Evolutionary conservation across 64 coral and sea anemone species (phyloP), one percentile per base, ranked within the genome.

Genomic region (Montipora efflorescens): DNA sequence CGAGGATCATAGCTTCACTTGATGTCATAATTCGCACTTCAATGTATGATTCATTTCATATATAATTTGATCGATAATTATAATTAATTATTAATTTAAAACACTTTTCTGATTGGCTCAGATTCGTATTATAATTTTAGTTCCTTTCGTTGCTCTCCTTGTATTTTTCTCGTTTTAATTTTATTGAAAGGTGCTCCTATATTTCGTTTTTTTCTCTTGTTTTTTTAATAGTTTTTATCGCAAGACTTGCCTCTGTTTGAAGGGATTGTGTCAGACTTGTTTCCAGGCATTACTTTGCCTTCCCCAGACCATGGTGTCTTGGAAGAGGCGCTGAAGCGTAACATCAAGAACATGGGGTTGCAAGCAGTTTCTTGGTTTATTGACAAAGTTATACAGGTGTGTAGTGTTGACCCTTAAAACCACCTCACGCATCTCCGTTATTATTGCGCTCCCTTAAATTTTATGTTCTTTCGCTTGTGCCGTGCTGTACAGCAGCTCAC

Each of bases 211-310:
- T 71, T 71, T 2, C 20, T 5, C 20, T 71, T 15, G 14, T 18
- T 14, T 2, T 68, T 28, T 9, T 57, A 28, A 49, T 69, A 98
- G 95, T 99, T 99, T 84, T 90, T 99, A 20, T 99, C 97, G 4
- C 97, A 99, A 76, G 97, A 99, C 79, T 87, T 99, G 61, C 97
- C 97, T n/a, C 67, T 99, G 51, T 99, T 99, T 81, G 92, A 96
- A 76, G 97, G 97, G 36, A 99, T 99, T 15, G 95, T 96, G 15
- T 99, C 97, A 12, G 97, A 99, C 87, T 82, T 99, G 59, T 99
- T 99, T 75, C 97, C 97, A 74, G 97, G 94, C 36, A 81, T 96
- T 44, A 84, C 88, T 9, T 86, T 99, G 45, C 97, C 97, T 15
- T 89, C 93, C 44, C 97, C 97, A 71, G 97, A 99, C 44, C 92